Conservation (phyloP, 2,797 vertebrate genomes). For the Gallinago stenura region DNA sequence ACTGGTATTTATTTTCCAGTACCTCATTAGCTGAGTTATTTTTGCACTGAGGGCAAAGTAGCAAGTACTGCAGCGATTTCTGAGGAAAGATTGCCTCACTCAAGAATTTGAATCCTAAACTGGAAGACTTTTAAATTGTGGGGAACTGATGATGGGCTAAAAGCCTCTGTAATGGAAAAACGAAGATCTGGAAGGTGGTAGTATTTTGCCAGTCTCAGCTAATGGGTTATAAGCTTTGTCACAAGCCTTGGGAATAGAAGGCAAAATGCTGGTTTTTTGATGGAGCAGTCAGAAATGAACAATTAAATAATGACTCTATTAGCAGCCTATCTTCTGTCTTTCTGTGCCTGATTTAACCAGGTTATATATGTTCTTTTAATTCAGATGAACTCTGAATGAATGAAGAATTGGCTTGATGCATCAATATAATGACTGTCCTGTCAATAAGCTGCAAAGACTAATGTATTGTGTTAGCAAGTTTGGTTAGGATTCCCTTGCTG, state of each 20-base stretch:
- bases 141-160: neutral
- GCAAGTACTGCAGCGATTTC: neutral
- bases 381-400: neutral
- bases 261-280: neutral
- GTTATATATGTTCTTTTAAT: neutral
- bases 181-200: neutral
- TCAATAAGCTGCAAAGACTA: neutral
- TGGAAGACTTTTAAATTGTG: neutral
- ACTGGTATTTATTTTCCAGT: accelerated
- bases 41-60: neutral
- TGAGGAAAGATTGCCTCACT: neutral
- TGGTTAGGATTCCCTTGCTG: neutral
- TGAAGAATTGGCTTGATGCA: neutral
- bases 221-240: neutral
- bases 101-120: neutral
- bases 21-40: neutral
- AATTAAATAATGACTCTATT: neutral
- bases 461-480: neutral
- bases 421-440: accelerated
- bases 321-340: neutral
- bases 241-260: neutral
- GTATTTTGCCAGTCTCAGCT: neutral
- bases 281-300: neutral
- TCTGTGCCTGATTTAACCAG: neutral
- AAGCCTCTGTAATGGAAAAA: neutral